phyloP scores from a whole-genome alignment of 2,113 vertebrate genomes.

The Sebastes fasciatus region DNA sequence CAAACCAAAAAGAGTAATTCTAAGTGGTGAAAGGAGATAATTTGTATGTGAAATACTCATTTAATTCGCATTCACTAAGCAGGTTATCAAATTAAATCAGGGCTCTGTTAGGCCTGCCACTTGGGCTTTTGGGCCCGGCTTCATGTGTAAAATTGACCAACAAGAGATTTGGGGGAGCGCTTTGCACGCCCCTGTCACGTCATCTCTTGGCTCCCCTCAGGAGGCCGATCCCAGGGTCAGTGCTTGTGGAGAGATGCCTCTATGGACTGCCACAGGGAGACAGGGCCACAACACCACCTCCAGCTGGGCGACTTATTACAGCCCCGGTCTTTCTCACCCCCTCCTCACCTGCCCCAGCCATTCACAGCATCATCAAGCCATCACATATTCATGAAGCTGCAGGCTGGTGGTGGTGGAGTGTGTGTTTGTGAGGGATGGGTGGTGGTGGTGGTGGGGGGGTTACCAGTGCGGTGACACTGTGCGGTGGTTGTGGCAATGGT shows the following conservation, averaged over 20 bases:
- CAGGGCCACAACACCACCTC: constrained; percentile 96
- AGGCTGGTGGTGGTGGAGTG: constrained; percentile 75
- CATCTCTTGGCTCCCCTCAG: constrained; percentile 90
- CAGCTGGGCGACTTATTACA: constrained; percentile 98
- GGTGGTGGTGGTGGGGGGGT: constrained; percentile 18
- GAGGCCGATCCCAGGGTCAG: constrained; percentile 91
- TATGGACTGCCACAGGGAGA: constrained; percentile 94
- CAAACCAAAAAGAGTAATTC: constrained; percentile 66
- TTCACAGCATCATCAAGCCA: constrained; percentile 98
- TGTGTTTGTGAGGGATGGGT: constrained; percentile 63
- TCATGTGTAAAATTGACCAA: constrained; percentile 99
- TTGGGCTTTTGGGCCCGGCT: constrained; percentile 90
- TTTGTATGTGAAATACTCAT: constrained; percentile 93
- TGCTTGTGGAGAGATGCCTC: constrained; percentile 92
- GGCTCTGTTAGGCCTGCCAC: constrained; percentile 92
- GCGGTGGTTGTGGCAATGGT: constrained; percentile 59
- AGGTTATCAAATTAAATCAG: constrained; percentile 99
- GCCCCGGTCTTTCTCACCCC: constrained; percentile 82
- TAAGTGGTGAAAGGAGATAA: constrained; percentile 72
- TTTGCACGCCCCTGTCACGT: constrained; percentile 95
- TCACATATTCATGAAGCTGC: constrained; percentile 98
- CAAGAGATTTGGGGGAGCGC: constrained; percentile 94
- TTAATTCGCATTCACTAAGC: constrained; percentile 98
- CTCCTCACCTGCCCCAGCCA: constrained; percentile 95
- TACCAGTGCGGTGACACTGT: constrained; percentile 71